These are phyloP conservation scores for Taurulus bubalis DNA, from an alignment of 2,113 vertebrate genomes.

Conservation along the genomic window DNA sequence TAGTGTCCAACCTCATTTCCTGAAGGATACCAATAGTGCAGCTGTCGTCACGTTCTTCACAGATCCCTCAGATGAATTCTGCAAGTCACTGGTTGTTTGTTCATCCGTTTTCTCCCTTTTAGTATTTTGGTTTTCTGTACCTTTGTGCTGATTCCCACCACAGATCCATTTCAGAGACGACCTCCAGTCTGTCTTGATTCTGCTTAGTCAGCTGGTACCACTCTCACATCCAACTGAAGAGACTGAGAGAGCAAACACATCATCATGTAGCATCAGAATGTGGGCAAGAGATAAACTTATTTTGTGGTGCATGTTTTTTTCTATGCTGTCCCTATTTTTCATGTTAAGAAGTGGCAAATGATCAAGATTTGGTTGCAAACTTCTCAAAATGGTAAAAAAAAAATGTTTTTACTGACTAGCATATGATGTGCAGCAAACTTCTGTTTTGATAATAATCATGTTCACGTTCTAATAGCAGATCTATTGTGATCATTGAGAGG, in stretches of 20 bases:
- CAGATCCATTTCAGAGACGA: background rate
- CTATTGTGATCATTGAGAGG: background rate
- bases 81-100: background rate
- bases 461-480: constrained; percentile 1
- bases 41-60: background rate
- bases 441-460: background rate
- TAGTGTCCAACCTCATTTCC: background rate
- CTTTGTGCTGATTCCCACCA: background rate
- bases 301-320: background rate
- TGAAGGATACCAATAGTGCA: background rate
- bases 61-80: background rate
- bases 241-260: background rate
- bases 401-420: background rate
- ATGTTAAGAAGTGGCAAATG: background rate
- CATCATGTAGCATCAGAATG: background rate
- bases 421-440: background rate
- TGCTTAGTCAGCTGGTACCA: background rate
- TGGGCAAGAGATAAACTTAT: background rate
- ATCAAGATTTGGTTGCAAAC: background rate
- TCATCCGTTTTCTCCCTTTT: no score
- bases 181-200: background rate
- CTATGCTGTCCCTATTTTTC: background rate
- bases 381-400: no score
- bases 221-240: background rate
- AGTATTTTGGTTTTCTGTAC: no score